Evolutionary conservation across 2,113 vertebrate genomes (phyloP), one percentile per base, ranked within the genome.

Genomic region (Bagarius yarrelli): DNA sequence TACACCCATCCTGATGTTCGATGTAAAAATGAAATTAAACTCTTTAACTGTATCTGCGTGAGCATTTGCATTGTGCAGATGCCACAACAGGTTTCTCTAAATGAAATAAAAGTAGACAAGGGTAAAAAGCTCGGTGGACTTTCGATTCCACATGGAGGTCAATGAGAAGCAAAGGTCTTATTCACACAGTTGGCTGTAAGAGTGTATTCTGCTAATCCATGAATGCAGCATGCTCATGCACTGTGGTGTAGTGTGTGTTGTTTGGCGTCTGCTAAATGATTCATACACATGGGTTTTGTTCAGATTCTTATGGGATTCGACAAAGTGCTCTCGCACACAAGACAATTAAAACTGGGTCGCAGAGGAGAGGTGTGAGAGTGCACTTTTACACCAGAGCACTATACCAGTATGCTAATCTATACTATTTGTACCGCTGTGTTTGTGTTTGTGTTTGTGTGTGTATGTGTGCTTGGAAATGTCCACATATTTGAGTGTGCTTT

Each of bases 211-310:
- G 40, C 27, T 74, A 27, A 81, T 63, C 59, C 70, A 74, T 61
- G n/a, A 23, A 27, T 81, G 59, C 30, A 52, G 8, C 21, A 13
- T 32, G 57, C 56, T 2, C 3, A 44, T 63, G 66, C 63, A 30
- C 44, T 11, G 44, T 47, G 44, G 52, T 27, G 12, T 5, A 64
- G 34, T 64, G 55, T 71, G 56, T 8, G 53, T 70, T 60, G 44
- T 18, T 19, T 30, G 63, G 44, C 1, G 19, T 40, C 50, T 78
- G 66, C 76, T 83, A 78, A 83, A 83, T 78, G 66, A 83, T 83
- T 83, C 76, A 78, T 83, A 67, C 34, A 27, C 40, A 72, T 32
- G 56, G 60, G 71, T 83, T 83, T 78, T 55, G 40, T 59, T 21
- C n/a, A 25, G 40, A 50, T 63, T 47, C 79, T 73, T 19, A 72